Base-by-base conservation (phyloP, 2,797 vertebrate species). In the Chromis chromis region DNA sequence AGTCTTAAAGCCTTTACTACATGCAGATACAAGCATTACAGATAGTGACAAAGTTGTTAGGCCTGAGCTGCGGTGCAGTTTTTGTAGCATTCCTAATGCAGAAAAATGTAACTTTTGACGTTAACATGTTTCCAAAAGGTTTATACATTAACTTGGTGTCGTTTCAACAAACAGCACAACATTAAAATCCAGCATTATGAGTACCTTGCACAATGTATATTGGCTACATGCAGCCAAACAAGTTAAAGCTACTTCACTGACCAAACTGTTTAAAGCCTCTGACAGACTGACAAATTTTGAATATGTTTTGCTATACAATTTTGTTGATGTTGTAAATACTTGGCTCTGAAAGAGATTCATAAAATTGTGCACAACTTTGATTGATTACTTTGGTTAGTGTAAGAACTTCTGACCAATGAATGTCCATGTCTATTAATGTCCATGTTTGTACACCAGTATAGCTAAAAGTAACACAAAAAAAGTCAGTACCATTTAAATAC, bases 111-210 rank as follows among this genome's bases (percentile, higher is more conserved):
- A 74, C 31, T 62, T 82, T 65, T 61, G 70, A 52, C 44, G 24
- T 78, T 79, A 84, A 60, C 70, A 81, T 70, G 76, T 81, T 82
- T 85, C 19, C 12, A 55, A 82, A 76, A 76, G 85, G 66, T 39
- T 81, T 74, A 85, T 81, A 91, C 81, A 88, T 83, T 65, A 56
- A 82, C 62, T 79, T 67, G 62, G 58, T 84, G 84, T 77, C 11
- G 74, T 90, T 90, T 70, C 49, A 70, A 84, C 44, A 71, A 88
- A 90, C 79, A 78, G 86, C 87, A 88, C 25, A 49, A 66, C 56
- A 74, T 72, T 67, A 70, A 84, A 89, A 88, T 92, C 90, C 86
- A 93, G 91, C 92, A 91, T 92, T 49, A 33, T 87, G 71, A 88
- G 92, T 94, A 94, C 93, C 92, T 86, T 78, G 76, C 78, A 83